Evolutionary conservation across 2,113 vertebrate genomes (phyloP).

Genomic region (Burhinus bistriatus): DNA sequence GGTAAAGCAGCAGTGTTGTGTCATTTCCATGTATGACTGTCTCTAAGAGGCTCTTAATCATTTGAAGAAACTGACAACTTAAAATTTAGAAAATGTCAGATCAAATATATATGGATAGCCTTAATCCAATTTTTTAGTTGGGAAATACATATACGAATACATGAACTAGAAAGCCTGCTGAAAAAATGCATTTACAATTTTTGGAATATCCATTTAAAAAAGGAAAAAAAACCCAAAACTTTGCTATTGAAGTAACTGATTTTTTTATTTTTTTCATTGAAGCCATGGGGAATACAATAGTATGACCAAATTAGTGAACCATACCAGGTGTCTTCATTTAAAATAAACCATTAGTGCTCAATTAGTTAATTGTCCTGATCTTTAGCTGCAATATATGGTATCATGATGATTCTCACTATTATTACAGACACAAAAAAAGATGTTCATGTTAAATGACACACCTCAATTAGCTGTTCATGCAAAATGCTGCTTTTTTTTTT

Average conservation of each 20-base stretch:
- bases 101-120: background rate
- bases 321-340: background rate
- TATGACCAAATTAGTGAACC: background rate
- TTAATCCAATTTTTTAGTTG: background rate
- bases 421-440: too few relatives aligned
- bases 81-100: background rate
- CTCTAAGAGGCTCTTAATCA: background rate
- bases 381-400: background rate
- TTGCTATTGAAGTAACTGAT: background rate
- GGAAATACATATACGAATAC: background rate
- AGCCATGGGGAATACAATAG: background rate
- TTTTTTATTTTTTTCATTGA: background rate
- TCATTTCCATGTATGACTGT: background rate
- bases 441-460: too few relatives aligned
- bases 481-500: too few relatives aligned
- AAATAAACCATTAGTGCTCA: background rate
- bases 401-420: background rate
- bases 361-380: background rate
- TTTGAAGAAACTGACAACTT: background rate
- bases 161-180: background rate
- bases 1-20: background rate
- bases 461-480: too few relatives aligned
- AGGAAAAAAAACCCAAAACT: background rate
- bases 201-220: background rate
- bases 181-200: background rate